Percentiles rank a stretch among this genome's conserved stretches.
phyloP scores from a whole-genome alignment of 2,113 vertebrate genomes.

The Bucco capensis region DNA sequence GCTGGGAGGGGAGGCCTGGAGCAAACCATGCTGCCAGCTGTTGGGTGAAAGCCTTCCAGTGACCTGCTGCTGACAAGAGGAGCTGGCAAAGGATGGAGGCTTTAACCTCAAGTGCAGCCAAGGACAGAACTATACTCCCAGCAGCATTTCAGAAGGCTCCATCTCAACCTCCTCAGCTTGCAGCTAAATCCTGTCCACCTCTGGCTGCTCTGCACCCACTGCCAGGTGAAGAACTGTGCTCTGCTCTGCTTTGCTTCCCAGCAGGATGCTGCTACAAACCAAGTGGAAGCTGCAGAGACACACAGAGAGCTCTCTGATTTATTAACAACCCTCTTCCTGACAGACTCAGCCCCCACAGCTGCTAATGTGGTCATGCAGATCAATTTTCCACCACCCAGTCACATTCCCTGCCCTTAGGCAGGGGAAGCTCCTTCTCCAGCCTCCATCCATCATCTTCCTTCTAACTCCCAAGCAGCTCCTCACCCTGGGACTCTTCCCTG shows the following conservation, averaged over 20 bases:
- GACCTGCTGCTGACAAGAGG: not conserved
- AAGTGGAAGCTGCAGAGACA: not conserved
- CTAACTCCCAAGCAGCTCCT: not conserved
- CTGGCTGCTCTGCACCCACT: not conserved
- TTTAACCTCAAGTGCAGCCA: not conserved
- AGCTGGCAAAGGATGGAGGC: not conserved
- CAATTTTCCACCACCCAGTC: not conserved
- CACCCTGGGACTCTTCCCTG: not conserved
- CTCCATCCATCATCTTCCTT: not conserved
- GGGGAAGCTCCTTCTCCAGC: not conserved
- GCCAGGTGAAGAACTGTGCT: not conserved
- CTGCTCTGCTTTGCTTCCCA: not conserved
- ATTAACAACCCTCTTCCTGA: not conserved
- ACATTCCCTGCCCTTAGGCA: not conserved
- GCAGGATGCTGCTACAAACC: not conserved
- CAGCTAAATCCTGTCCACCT: not conserved
- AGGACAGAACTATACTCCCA: not conserved
- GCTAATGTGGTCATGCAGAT: not conserved
- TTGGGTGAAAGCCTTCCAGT: not conserved
- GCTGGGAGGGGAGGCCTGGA: not conserved
- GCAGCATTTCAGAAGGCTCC: not conserved
- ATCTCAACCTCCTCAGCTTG: not conserved
- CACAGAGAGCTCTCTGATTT: not conserved
- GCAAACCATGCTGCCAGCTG: conserved; percentile 20
- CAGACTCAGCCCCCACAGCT: not conserved